Evolutionary conservation across 2,888 invertebrate species (phyloP), one percentile per base, ranked within the genome.

Genomic region (Eupithecia vulgata): DNA sequence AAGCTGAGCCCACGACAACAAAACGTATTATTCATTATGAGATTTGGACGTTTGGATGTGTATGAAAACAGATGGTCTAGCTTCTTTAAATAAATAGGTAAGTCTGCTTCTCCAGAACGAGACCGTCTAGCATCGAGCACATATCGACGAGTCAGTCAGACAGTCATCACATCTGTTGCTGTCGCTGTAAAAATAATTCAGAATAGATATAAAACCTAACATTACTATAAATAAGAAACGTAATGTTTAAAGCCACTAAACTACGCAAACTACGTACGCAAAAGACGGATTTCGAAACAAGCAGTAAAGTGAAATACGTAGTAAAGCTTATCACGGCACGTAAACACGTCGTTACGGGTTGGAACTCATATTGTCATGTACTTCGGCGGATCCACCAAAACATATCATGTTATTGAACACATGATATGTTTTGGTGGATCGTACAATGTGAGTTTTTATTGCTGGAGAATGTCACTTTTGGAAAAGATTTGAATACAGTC

Each of bases 321-420:
- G 65, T 65, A 65, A 65, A 65, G 40, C 65, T 65, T 65, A 65
- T 65, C 64, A 25, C 40, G 15, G 25, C 65, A 13, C 65, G 40
- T 65, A 15, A 40, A 65, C 65, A 65, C 65, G 65, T 65, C 37
- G 40, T 65, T 21, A 37, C 10, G 62, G 65, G 65, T 40, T 42
- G 25, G 21, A 65, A 42, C 65, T 25, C 40, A 65, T 52, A 52
- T 52, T 21, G 10, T n/a, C 48, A n/a, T 17, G 34, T 61, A 21
- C 5, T 25, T 57, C 57, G 12, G 12, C 12, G 57, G 57, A 25
- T 57, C 21, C n/a, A n/a, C n/a, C n/a, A n/a, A n/a, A n/a, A n/a
- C n/a, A n/a, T n/a, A n/a, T n/a, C n/a, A n/a, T n/a, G n/a, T n/a
- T n/a, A n/a, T n/a, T n/a, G n/a, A 13, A 57, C 5, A 25, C 5